Evolutionary conservation across 2,888 invertebrate species (phyloP).

Genomic region (Lydus trimaculatus): DNA sequence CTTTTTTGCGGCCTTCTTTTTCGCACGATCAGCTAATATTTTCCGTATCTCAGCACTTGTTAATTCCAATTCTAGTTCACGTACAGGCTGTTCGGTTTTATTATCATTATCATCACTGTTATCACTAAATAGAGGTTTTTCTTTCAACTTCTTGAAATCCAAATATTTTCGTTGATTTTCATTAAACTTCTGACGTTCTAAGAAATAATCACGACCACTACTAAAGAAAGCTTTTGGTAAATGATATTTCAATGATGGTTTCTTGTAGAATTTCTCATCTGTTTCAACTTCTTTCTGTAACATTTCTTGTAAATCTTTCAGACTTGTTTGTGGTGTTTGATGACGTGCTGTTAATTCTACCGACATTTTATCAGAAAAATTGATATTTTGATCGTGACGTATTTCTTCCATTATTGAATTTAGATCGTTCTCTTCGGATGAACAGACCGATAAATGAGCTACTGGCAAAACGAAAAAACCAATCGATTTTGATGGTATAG

Average conservation of each 20-base stretch:
- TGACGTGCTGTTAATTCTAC: slow-evolving; percentile 49
- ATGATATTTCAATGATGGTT: slow-evolving; percentile 25
- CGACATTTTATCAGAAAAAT: slow-evolving; percentile 59
- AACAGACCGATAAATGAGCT: slow-evolving; percentile 69
- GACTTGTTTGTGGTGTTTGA: slow-evolving; percentile 26
- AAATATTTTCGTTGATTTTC: slow-evolving; percentile 31
- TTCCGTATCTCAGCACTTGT: slow-evolving; percentile 48
- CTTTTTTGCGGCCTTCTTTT: slow-evolving; percentile 45
- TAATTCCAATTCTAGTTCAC: slow-evolving; percentile 36
- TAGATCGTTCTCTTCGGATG: slow-evolving; percentile 49
- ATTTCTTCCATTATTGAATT: slow-evolving; percentile 48
- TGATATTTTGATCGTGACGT: slow-evolving; percentile 54
- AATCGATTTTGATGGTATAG: slow-evolving; percentile 71
- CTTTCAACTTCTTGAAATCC: slow-evolving; percentile 29
- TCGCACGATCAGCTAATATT: slow-evolving; percentile 50
- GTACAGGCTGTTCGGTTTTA: slow-evolving; percentile 5
- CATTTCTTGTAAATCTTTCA: slow-evolving; percentile 31
- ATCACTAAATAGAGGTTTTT: slow-evolving; percentile 25
- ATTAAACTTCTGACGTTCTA: slow-evolving; percentile 34
- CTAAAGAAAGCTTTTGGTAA: slow-evolving; percentile 23
- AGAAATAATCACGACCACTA: slow-evolving; percentile 1
- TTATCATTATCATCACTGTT: neutral
- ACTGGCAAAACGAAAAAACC: slow-evolving; percentile 79
- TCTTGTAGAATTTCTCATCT: slow-evolving; percentile 48
- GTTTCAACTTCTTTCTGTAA: slow-evolving; percentile 50